phyloP scores from a whole-genome alignment of 2,113 vertebrate genomes.

The Eulemur rufifrons region DNA sequence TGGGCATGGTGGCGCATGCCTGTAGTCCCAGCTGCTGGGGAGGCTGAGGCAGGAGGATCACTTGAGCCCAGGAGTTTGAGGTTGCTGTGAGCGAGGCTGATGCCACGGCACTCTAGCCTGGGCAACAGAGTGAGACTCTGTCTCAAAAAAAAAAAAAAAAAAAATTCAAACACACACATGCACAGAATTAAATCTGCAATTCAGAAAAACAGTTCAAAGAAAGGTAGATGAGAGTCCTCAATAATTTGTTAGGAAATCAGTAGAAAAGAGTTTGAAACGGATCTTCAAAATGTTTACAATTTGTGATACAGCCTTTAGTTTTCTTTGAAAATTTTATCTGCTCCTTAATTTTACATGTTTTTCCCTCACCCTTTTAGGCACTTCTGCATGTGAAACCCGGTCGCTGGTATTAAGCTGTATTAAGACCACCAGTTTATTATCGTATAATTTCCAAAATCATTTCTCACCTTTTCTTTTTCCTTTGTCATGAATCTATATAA shows the following conservation, averaged over 20 bases:
- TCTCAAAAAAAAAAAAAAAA: too few relatives aligned
- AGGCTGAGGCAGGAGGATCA: too few relatives aligned
- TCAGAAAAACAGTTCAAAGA: background rate
- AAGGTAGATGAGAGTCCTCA: background rate
- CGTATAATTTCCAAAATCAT: background rate
- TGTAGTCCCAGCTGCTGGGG: too few relatives aligned
- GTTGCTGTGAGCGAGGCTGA: too few relatives aligned
- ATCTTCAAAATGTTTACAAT: background rate
- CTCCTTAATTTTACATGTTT: background rate
- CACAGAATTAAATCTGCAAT: background rate
- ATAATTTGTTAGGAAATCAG: background rate
- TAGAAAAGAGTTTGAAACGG: background rate
- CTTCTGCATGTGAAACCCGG: background rate
- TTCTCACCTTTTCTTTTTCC: background rate
- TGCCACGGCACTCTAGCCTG: too few relatives aligned
- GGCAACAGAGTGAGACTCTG: too few relatives aligned
- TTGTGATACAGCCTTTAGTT: background rate
- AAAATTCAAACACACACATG: background rate
- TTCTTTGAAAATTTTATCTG: background rate
- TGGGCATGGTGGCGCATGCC: too few relatives aligned
- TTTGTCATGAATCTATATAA: background rate
- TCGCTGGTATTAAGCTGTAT: background rate
- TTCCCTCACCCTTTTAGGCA: background rate
- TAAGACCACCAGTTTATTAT: background rate
- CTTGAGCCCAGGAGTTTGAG: too few relatives aligned